Evolutionary conservation across 2,113 vertebrate species (phyloP).

Genomic region (Platycercus adscitus): DNA sequence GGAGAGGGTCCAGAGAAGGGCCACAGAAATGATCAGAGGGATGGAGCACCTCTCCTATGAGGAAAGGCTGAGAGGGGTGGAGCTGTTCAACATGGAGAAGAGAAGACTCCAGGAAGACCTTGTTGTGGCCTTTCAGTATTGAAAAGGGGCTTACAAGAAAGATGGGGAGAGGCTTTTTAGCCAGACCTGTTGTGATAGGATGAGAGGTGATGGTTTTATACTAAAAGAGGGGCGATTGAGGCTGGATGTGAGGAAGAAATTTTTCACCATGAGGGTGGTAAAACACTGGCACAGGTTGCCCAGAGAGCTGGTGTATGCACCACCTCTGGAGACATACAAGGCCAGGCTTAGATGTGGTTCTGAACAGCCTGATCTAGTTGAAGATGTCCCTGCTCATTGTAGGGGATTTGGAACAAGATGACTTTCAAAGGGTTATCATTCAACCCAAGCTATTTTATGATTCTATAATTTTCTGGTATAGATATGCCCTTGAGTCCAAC

Average conservation of each 20-base stretch:
- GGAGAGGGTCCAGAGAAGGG: not conserved
- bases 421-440: not conserved
- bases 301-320: not conserved
- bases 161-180: not conserved
- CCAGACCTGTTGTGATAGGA: not conserved
- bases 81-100: not conserved
- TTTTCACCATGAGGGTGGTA: not conserved
- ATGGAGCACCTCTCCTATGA: not conserved
- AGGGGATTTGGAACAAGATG: not conserved
- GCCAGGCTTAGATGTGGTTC: not conserved
- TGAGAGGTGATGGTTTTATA: not conserved
- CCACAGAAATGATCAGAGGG: not conserved
- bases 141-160: not conserved
- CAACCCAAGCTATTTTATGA: not conserved
- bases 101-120: not conserved
- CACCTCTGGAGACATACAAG: not conserved
- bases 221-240: not conserved
- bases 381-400: not conserved
- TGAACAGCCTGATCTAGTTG: not conserved
- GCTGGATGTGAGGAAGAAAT: not conserved
- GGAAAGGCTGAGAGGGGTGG: not conserved
- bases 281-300: not conserved
- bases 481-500: accelerated
- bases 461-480: not conserved
- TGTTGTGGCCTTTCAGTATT: not conserved